These are phyloP conservation scores for Condylostylus longicornis DNA, from an alignment of 1,140 invertebrate genomes.

Conservation along the genomic window DNA sequence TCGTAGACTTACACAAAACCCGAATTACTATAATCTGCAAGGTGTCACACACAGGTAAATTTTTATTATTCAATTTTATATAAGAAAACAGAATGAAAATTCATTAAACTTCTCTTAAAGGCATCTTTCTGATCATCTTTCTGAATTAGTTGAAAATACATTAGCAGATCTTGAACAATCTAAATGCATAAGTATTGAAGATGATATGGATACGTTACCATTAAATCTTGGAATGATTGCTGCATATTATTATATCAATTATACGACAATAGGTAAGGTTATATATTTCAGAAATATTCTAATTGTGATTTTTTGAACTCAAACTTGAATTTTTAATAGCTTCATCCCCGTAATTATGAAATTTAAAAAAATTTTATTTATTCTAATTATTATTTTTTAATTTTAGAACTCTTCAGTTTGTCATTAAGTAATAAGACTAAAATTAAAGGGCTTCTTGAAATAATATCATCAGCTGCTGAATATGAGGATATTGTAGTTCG, in stretches of 20 bases:
- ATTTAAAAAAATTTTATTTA: not conserved
- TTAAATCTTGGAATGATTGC: slow-evolving; percentile 99
- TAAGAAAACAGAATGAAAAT: not conserved
- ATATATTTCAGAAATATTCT: not conserved
- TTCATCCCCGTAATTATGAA: not conserved
- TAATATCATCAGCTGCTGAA: slow-evolving; percentile 94
- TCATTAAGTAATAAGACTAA: slow-evolving; percentile 96
- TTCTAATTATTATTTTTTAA: slow-evolving; percentile 15
- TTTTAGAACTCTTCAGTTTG: slow-evolving; percentile 89
- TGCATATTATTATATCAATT: slow-evolving; percentile 99
- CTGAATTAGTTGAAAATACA: slow-evolving; percentile 94
- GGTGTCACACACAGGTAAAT: slow-evolving; percentile 91
- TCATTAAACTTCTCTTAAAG: slow-evolving; percentile 30
- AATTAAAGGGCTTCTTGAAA: slow-evolving; percentile 90
- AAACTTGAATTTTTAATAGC: no score
- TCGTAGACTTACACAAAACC: slow-evolving; percentile 92
- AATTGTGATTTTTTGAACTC: not conserved
- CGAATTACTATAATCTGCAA: slow-evolving; percentile 98
- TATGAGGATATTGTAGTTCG: slow-evolving; percentile 89
- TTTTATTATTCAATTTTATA: slow-evolving; percentile 25
- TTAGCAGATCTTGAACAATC: slow-evolving; percentile 91
- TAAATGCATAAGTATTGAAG: slow-evolving; percentile 95
- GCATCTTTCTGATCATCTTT: slow-evolving; percentile 95
- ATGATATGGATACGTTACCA: slow-evolving; percentile 92
- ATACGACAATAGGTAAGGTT: slow-evolving; percentile 82